Conservation (phyloP, 2,888 invertebrate genomes). For the Villa cingulata region DNA sequence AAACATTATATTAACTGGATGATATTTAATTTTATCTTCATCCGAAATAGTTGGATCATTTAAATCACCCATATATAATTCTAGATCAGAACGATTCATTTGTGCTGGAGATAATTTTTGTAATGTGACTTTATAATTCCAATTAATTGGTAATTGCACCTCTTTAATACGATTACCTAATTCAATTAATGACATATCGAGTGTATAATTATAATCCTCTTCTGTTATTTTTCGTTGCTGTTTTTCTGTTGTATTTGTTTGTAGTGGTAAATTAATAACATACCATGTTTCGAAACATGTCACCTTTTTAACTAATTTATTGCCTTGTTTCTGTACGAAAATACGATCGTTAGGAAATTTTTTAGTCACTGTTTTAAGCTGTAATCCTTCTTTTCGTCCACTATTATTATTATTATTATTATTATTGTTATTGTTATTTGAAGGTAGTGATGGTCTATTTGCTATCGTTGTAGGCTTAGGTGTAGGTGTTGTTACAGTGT, state of each 20-base stretch:
- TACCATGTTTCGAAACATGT: conserved; percentile 38
- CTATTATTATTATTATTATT: neutral
- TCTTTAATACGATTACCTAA: conserved; percentile 28
- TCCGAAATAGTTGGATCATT: conserved; percentile 28
- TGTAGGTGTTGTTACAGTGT: neutral
- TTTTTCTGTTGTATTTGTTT: neutral
- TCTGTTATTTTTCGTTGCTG: conserved; percentile 2
- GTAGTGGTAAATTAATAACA: conserved; percentile 28
- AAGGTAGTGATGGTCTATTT: too few relatives aligned
- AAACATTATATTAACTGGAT: conserved; percentile 34
- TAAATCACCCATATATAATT: conserved; percentile 30
- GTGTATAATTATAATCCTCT: conserved; percentile 6
- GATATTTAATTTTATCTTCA: conserved; percentile 30
- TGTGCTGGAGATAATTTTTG: conserved; percentile 20
- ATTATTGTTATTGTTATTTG: neutral
- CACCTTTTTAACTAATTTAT: conserved; percentile 32
- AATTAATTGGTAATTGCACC: conserved; percentile 26
- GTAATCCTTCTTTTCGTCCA: neutral
- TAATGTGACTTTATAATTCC: conserved; percentile 33
- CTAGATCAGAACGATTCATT: conserved; percentile 12
- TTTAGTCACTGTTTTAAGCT: neutral
- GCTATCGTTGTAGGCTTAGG: too few relatives aligned
- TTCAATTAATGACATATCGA: conserved; percentile 28
- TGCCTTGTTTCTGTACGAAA: conserved; percentile 28
- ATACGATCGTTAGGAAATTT: conserved; percentile 28